Percentiles rank a stretch among this genome's conserved stretches.
Evolutionary conservation across 2,113 vertebrate genomes (phyloP).

Genomic region (Rhea americana): DNA sequence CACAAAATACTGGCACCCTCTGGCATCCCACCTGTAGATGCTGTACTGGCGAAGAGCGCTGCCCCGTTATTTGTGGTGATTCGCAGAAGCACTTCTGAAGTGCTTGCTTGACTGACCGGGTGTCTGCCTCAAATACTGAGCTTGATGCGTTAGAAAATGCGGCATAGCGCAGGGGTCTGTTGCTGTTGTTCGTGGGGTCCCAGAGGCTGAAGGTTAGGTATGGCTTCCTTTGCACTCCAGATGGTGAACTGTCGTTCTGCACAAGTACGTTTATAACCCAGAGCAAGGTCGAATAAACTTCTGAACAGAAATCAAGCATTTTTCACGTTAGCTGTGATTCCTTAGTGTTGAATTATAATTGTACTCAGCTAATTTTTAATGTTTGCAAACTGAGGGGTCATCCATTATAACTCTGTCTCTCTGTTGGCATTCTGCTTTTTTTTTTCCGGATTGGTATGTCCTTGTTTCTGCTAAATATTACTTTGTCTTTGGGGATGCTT

Average conservation of each 20-base stretch:
- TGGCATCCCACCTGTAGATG: neutral
- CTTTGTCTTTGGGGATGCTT: neutral
- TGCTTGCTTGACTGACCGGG: neutral
- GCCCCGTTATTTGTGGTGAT: accelerated
- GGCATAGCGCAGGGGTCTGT: accelerated
- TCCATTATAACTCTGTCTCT: accelerated
- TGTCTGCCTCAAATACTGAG: accelerated
- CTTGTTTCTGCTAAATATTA: neutral
- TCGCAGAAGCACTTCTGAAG: accelerated
- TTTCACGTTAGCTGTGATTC: neutral
- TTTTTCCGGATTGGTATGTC: neutral
- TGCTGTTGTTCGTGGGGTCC: neutral
- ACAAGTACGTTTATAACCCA: neutral
- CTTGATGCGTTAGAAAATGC: accelerated
- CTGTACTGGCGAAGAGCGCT: accelerated
- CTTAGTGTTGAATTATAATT: neutral
- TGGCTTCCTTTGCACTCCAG: neutral
- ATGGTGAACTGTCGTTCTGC: accelerated
- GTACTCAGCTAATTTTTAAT: neutral
- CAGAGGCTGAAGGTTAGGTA: neutral
- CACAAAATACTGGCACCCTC: accelerated
- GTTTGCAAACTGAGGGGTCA: neutral
- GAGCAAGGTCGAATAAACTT: neutral
- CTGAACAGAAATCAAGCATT: neutral
- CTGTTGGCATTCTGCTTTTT: neutral